Conservation (phyloP, 92 coral and sea anemone genomes). For the Nematostella vectensis region DNA sequence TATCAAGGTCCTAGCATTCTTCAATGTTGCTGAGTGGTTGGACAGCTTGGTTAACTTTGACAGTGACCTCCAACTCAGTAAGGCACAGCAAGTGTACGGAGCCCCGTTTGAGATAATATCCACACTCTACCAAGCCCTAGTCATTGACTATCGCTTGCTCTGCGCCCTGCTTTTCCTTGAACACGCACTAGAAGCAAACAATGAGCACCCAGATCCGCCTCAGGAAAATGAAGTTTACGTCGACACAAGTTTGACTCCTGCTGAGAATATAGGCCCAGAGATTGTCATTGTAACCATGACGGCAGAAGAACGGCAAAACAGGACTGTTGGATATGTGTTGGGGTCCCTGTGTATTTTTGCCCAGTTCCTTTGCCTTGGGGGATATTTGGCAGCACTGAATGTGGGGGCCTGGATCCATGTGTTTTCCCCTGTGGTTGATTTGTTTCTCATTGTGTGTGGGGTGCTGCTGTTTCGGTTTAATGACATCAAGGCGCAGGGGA, state of each 20-base stretch:
- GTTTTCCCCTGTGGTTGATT: constrained; percentile 24
- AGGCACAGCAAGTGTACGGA: constrained; percentile 25
- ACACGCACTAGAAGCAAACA: constrained; percentile 26
- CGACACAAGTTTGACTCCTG: background rate
- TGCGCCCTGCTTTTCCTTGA: constrained; percentile 52
- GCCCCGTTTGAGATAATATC: constrained; percentile 13
- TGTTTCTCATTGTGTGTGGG: constrained; percentile 13
- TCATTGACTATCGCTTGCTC: constrained; percentile 47
- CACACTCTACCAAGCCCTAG: constrained; percentile 29
- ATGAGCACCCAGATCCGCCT: background rate
- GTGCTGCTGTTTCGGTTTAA: constrained; percentile 15
- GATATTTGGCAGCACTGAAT: constrained; percentile 5
- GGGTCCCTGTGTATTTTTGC: background rate
- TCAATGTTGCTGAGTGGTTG: constrained; percentile 59
- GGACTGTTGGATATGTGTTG: background rate
- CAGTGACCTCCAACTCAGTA: constrained; percentile 9
- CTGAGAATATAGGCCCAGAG: background rate
- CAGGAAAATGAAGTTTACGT: background rate
- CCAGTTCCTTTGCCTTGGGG: background rate
- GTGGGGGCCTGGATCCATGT: constrained; percentile 24
- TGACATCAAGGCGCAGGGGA: no score
- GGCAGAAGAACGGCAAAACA: background rate
- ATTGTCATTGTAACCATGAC: background rate
- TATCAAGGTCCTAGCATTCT: constrained; percentile 17
- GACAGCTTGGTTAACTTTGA: constrained; percentile 32